Evolutionary conservation across 1,140 invertebrate species (phyloP).

Genomic region (Platorchestia sp.): DNA sequence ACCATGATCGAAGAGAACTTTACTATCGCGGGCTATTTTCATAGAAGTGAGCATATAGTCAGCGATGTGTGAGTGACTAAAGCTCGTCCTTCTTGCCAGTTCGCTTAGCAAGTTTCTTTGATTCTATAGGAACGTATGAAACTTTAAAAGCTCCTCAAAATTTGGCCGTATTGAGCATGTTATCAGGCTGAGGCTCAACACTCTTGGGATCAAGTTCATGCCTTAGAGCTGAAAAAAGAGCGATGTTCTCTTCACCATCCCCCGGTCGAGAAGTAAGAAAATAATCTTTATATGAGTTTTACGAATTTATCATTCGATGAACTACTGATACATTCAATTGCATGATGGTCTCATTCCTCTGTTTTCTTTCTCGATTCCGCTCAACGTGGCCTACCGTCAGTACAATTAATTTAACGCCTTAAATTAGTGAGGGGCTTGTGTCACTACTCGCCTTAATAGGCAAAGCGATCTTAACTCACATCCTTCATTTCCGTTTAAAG

Average conservation of each 20-base stretch:
- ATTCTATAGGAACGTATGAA: not conserved
- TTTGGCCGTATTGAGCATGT: not conserved
- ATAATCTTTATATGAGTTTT: too few species aligned
- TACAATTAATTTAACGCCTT: too few species aligned
- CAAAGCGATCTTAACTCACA: not conserved
- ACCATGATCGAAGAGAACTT: not conserved
- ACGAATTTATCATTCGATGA: too few species aligned
- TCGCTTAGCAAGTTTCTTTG: not conserved
- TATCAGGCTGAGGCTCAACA: not conserved
- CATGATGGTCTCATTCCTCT: too few species aligned
- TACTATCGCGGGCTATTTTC: not conserved
- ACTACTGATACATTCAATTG: too few species aligned
- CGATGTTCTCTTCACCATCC: not conserved
- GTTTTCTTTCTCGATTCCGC: too few species aligned
- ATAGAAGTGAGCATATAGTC: not conserved
- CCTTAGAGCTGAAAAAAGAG: not conserved
- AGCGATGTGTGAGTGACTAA: not conserved
- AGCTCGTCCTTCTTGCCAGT: not conserved
- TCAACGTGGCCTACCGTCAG: too few species aligned
- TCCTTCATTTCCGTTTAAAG: not conserved
- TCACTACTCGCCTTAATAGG: not conserved
- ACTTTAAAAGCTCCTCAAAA: not conserved
- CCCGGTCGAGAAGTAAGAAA: not conserved
- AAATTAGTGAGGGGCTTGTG: not conserved
- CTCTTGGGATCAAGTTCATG: not conserved